Evolutionary conservation across 2,113 vertebrate genomes (phyloP), one percentile per base, ranked within the genome.

Genomic region (Phalacrocorax carbo): DNA sequence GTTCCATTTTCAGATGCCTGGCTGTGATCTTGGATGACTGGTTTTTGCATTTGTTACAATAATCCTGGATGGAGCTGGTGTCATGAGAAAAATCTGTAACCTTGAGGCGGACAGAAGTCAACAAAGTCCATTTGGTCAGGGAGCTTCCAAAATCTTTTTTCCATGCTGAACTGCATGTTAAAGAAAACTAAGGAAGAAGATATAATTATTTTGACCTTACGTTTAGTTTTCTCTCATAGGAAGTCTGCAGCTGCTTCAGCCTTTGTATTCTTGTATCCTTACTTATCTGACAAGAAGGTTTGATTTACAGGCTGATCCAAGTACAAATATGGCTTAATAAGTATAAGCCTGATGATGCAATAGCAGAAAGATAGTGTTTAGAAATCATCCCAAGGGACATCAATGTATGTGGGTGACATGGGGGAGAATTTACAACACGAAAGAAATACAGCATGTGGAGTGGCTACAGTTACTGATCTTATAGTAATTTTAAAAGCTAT

Each of bases 171-270:
- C 40, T 61, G 29, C 54, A 42, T 0, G 1, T 89, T 91, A 57
- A 86, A 88, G 68, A 42, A 82, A 86, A 65, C 3, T 15, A 64
- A 68, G 48, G 51, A 48, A 75, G 27, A 78, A 66, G 21, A 71
- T 90, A 49, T 42, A 85, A 88, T 93, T 94, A 46, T 72, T 86
- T 94, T 94, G 80, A 94, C 91, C 77, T 94, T 76, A 42, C 2
- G 1, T 49, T 92, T 94, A 42, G 54, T 86, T 79, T 70, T 95
- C 44, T 49, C 21, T 55, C 11, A 54, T 5, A 73, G 81, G 78
- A 97, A 94, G 52, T 60, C 60, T 85, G 77, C 88, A 94, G 83
- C 93, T 96, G 87, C 86, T 93, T 89, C 69, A 69, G 86, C 36
- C 48, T 82, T 94, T 96, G 81, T 89, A 19, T 76, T 82, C 73